These are phyloP conservation scores for Brevimyrus niger DNA, from an alignment of 2,113 vertebrate genomes.

Conservation along the genomic window DNA sequence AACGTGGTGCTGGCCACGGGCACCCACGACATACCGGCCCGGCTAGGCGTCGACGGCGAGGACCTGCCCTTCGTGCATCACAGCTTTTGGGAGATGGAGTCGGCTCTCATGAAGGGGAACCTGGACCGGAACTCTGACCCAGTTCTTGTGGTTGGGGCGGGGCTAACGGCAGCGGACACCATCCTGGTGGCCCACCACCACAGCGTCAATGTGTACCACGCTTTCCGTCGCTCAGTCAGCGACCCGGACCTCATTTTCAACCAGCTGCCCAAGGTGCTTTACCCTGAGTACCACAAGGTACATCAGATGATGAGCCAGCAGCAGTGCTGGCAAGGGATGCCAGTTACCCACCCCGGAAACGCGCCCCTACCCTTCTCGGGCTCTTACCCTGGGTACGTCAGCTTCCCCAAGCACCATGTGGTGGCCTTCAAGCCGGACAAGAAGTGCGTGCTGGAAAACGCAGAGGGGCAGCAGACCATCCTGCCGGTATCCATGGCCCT, in stretches of 20 bases:
- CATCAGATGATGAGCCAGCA: slow-evolving; percentile 73
- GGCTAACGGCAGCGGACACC: slow-evolving; percentile 63
- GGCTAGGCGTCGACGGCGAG: slow-evolving; percentile 61
- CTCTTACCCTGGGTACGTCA: slow-evolving; percentile 61
- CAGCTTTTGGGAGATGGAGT: slow-evolving; percentile 66
- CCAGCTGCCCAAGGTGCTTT: slow-evolving; percentile 68
- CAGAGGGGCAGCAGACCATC: slow-evolving; percentile 40
- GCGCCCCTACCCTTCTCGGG: slow-evolving; percentile 12
- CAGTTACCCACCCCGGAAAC: neutral
- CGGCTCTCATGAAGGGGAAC: slow-evolving; percentile 51
- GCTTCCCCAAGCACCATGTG: slow-evolving; percentile 57
- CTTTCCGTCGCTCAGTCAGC: slow-evolving; percentile 52
- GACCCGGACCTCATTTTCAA: slow-evolving; percentile 67
- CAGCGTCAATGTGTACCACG: slow-evolving; percentile 60
- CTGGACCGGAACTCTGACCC: slow-evolving; percentile 53
- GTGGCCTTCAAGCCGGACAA: slow-evolving; percentile 49
- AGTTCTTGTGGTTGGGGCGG: slow-evolving; percentile 65
- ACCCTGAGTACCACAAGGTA: slow-evolving; percentile 74
- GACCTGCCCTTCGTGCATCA: slow-evolving; percentile 61
- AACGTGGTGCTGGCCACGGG: slow-evolving; percentile 67
- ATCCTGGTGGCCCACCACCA: slow-evolving; percentile 61
- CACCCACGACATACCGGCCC: slow-evolving; percentile 60
- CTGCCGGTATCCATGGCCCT: slow-evolving; percentile 62
- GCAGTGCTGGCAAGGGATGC: slow-evolving; percentile 39
- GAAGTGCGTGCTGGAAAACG: slow-evolving; percentile 59